Evolutionary conservation across 2,113 vertebrate genomes (phyloP).

Genomic region (Etheostoma spectabile): DNA sequence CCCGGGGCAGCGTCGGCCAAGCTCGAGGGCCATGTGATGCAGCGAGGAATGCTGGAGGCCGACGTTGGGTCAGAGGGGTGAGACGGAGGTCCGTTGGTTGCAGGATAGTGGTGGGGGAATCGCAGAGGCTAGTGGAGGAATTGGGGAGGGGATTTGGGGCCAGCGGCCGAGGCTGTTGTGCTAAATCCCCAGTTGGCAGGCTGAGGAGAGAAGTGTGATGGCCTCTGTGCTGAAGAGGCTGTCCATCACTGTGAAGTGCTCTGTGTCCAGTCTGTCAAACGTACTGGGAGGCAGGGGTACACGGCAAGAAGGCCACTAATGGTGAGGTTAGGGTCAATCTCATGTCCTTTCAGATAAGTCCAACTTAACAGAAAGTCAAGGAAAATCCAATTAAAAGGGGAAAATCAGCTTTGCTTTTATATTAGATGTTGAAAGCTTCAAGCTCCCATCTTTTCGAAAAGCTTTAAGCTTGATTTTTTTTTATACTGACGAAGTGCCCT

Average conservation of each 20-base stretch:
- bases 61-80: constrained; percentile 23
- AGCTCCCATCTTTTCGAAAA: background rate
- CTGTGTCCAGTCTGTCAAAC: constrained; percentile 59
- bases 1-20: constrained; percentile 39
- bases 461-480: background rate
- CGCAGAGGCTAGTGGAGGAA: constrained; percentile 48
- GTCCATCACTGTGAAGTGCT: constrained; percentile 65
- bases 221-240: constrained; percentile 54
- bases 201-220: constrained; percentile 66
- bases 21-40: constrained; percentile 65
- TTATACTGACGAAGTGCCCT: background rate
- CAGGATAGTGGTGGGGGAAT: constrained; percentile 48
- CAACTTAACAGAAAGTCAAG: background rate
- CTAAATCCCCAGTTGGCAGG: constrained; percentile 76
- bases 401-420: background rate
- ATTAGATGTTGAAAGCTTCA: background rate
- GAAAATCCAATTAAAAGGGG: background rate
- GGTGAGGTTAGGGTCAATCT: background rate
- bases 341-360: constrained; percentile 9
- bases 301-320: constrained; percentile 6
- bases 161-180: constrained; percentile 57
- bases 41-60: constrained; percentile 66
- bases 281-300: constrained; percentile 22
- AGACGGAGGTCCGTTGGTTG: constrained; percentile 29
- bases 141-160: constrained; percentile 51